Conservation (phyloP, 2,888 invertebrate species). For the Cyclophora punctaria region DNA sequence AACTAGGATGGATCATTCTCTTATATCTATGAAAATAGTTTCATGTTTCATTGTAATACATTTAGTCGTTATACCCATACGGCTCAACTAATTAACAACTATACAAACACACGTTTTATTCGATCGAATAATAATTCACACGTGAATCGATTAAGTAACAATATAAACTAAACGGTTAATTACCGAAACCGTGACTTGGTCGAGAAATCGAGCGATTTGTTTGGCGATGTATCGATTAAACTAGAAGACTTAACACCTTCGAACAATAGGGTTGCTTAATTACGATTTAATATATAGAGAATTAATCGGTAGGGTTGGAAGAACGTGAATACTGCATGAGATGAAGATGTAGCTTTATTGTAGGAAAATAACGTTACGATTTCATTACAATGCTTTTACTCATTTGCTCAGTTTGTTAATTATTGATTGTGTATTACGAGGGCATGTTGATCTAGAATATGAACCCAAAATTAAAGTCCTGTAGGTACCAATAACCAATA, state of each 20-base stretch:
- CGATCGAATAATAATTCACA: constrained; percentile 1
- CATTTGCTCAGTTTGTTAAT: too few relatives aligned
- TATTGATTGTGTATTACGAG: too few relatives aligned
- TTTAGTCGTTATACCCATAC: too few relatives aligned
- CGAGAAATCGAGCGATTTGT: constrained; percentile 30
- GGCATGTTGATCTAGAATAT: too few relatives aligned
- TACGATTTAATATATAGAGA: constrained; percentile 72
- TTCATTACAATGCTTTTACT: too few relatives aligned
- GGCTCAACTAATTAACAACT: too few relatives aligned
- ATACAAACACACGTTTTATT: not conserved
- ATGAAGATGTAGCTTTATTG: constrained; percentile 7
- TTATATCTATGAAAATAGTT: too few relatives aligned
- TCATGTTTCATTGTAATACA: too few relatives aligned
- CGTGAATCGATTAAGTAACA: not conserved
- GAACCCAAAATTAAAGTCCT: too few relatives aligned
- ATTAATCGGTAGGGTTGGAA: constrained; percentile 46
- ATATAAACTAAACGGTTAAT: constrained; percentile 2
- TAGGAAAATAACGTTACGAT: too few relatives aligned
- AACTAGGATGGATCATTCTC: too few relatives aligned
- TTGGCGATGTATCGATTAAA: constrained; percentile 20
- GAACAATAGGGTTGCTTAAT: constrained; percentile 59
- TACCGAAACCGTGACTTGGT: constrained; percentile 14
- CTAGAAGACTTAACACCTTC: constrained; percentile 50
- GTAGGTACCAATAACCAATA: too few relatives aligned
- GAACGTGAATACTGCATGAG: constrained; percentile 22